phyloP scores from a whole-genome alignment of 2,113 vertebrate genomes.

The Mirounga angustirostris region DNA sequence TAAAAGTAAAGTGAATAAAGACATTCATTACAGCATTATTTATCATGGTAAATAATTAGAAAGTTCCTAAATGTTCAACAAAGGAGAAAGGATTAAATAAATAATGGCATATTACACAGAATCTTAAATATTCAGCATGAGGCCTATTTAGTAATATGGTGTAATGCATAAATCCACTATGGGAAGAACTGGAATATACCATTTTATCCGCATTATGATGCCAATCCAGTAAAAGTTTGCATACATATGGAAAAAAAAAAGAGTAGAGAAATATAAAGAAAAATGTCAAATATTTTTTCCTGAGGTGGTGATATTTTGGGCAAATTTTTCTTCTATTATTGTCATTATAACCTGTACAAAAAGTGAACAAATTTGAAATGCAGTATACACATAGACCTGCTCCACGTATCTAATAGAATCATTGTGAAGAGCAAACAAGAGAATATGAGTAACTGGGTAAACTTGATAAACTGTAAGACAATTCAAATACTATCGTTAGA shows the following conservation, averaged over 20 bases:
- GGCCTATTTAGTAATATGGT: neutral
- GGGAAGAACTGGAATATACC: constrained; percentile 10
- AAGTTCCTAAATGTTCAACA: neutral
- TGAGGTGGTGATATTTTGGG: neutral
- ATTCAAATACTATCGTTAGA: neutral
- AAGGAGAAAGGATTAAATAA: constrained; percentile 45
- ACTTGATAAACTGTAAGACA: neutral
- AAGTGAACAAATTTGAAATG: neutral
- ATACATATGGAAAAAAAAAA: neutral
- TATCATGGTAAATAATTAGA: neutral
- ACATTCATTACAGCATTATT: neutral
- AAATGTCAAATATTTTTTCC: constrained; percentile 10
- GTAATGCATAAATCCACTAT: neutral
- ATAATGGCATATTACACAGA: neutral
- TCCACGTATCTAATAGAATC: neutral
- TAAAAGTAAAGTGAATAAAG: neutral
- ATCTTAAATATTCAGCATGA: neutral
- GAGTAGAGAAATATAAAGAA: neutral
- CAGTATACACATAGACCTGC: too few species aligned
- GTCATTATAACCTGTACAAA: neutral
- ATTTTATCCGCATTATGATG: neutral
- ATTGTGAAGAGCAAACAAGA: neutral
- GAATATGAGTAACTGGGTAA: neutral
- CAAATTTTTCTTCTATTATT: neutral
- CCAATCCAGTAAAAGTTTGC: neutral